Evolutionary conservation across 2,888 invertebrate genomes (phyloP).

Genomic region (Archaeoteleia sp.): DNA sequence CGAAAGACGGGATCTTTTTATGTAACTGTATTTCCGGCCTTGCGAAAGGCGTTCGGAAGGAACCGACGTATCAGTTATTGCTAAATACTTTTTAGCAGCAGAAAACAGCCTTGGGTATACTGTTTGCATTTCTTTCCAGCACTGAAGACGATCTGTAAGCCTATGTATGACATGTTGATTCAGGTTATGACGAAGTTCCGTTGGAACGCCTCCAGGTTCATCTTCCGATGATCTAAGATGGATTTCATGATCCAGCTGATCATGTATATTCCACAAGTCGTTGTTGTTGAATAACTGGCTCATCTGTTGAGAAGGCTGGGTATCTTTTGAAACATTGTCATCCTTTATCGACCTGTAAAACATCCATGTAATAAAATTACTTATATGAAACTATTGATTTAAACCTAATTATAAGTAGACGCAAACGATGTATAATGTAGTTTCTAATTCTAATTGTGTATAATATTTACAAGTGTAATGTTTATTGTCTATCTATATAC

Average conservation of each 20-base stretch:
- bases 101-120: slow-evolving; percentile 2
- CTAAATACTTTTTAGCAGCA: slow-evolving; percentile 9
- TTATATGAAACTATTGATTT: too few species aligned
- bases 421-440: too few species aligned
- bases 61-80: slow-evolving; percentile 12
- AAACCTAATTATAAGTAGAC: too few species aligned
- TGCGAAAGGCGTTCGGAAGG: slow-evolving; percentile 9
- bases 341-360: too few species aligned
- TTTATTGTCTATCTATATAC: too few species aligned
- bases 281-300: too few species aligned
- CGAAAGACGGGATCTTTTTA: background rate
- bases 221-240: background rate
- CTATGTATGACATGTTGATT: slow-evolving; percentile 5
- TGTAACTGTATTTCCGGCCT: background rate
- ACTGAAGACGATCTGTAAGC: slow-evolving; percentile 4
- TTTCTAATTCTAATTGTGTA: too few species aligned
- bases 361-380: too few species aligned
- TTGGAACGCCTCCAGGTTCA: slow-evolving; percentile 5
- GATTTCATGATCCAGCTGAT: slow-evolving; percentile 1
- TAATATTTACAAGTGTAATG: too few species aligned
- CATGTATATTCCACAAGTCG: slow-evolving; percentile 13
- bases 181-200: slow-evolving; percentile 2
- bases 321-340: too few species aligned
- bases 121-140: slow-evolving; percentile 5
- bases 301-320: too few species aligned